phyloP scores from a whole-genome alignment of 2,888 invertebrate genomes.

The Eurytoma californica region DNA sequence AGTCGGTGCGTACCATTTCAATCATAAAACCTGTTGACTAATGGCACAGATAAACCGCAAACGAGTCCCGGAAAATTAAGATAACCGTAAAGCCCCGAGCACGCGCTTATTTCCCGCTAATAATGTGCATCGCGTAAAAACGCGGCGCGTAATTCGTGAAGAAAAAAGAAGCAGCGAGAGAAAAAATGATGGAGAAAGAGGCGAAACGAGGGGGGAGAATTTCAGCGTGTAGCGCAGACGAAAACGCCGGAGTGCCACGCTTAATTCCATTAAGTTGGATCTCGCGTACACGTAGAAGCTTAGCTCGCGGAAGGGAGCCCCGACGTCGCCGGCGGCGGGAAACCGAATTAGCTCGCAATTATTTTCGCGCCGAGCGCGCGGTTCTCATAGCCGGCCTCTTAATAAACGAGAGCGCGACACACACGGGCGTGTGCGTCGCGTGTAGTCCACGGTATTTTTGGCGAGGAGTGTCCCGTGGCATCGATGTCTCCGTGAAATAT shows the following conservation, averaged over 20 bases:
- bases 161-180: not conserved
- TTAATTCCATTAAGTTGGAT: not conserved
- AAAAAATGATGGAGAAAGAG: not conserved
- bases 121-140: no score
- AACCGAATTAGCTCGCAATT: conserved; percentile 50
- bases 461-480: conserved; percentile 16
- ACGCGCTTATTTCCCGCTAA: no score
- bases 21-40: no score
- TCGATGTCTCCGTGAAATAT: conserved; percentile 48
- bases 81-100: no score
- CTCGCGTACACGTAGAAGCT: not conserved
- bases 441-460: conserved; percentile 35
- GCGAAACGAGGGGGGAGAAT: not conserved
- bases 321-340: not conserved
- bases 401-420: not conserved
- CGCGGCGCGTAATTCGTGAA: no score
- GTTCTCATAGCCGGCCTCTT: not conserved
- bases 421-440: not conserved
- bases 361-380: conserved; percentile 24
- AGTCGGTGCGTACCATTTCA: no score
- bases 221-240: not conserved
- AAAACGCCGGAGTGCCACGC: not conserved
- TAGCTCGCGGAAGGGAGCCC: not conserved
- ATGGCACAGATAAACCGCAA: no score
- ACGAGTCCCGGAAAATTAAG: no score